Conservation (phyloP, 2,113 vertebrate genomes). For the Grammomys dolichurus region DNA sequence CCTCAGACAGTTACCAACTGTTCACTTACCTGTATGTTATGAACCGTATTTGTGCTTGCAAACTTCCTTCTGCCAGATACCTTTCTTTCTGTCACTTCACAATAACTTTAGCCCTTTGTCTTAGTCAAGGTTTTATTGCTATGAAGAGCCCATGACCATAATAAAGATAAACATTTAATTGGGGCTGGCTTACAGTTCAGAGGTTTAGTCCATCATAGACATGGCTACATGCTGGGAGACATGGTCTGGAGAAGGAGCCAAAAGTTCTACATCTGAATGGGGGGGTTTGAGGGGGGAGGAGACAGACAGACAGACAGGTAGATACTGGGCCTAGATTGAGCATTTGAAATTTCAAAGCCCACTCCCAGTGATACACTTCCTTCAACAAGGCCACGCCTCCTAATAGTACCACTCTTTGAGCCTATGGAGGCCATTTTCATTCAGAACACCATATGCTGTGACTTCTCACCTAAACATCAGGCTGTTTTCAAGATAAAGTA, state of each 20-base stretch:
- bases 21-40: neutral
- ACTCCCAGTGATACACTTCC: neutral
- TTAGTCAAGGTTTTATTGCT: neutral
- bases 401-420: neutral
- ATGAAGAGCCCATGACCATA: neutral
- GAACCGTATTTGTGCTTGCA: neutral
- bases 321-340: neutral
- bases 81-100: neutral
- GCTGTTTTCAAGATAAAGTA: slow-evolving; percentile 21
- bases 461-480: neutral
- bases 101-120: neutral
- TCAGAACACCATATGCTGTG: neutral
- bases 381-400: neutral
- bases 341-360: neutral
- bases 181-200: neutral
- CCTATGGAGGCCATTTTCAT: neutral
- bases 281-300: neutral
- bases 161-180: neutral
- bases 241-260: neutral
- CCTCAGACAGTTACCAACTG: neutral
- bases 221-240: neutral
- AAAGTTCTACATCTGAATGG: neutral
- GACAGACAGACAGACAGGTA: neutral
- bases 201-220: neutral
- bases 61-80: neutral